Percentiles rank a stretch among this genome's conserved stretches.
These are phyloP conservation scores for Mystacides longicornis DNA, from an alignment of 2,888 invertebrate genomes.

Conservation along the genomic window DNA sequence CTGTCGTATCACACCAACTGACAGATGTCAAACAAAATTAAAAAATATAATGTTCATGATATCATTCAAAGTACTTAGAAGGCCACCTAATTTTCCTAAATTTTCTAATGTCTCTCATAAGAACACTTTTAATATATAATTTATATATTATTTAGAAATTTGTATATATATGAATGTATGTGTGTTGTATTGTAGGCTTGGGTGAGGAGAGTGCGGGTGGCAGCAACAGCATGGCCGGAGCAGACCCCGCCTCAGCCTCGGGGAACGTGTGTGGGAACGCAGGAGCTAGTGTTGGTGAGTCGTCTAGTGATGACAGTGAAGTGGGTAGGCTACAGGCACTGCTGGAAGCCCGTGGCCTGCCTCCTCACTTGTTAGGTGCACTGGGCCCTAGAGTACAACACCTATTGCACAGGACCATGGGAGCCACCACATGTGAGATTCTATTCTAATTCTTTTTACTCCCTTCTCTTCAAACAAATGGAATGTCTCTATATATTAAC, in stretches of 20 bases:
- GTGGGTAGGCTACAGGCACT: constrained; percentile 92
- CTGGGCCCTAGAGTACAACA: constrained; percentile 96
- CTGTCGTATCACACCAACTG: too few relatives aligned
- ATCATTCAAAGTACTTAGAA: too few relatives aligned
- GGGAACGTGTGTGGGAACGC: constrained; percentile 30
- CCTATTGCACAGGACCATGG: constrained; percentile 88
- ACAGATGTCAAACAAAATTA: too few relatives aligned
- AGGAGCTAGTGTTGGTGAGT: constrained; percentile 38
- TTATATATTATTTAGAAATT: too few relatives aligned
- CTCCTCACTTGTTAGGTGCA: constrained; percentile 94
- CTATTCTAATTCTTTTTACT: neutral
- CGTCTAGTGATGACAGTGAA: constrained; percentile 78
- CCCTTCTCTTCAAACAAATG: too few relatives aligned
- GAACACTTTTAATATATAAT: too few relatives aligned
- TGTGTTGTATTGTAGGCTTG: too few relatives aligned
- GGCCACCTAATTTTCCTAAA: too few relatives aligned
- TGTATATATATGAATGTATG: too few relatives aligned
- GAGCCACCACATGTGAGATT: constrained; percentile 44
- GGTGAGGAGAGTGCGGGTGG: neutral
- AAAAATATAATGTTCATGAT: too few relatives aligned
- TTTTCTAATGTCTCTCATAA: too few relatives aligned
- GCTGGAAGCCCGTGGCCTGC: constrained; percentile 88
- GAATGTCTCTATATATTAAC: too few relatives aligned
- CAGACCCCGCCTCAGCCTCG: constrained; percentile 34
- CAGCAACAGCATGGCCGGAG: constrained; percentile 6